phyloP scores from a whole-genome alignment of 2,797 vertebrate species.

The Smutsia temminckii region DNA sequence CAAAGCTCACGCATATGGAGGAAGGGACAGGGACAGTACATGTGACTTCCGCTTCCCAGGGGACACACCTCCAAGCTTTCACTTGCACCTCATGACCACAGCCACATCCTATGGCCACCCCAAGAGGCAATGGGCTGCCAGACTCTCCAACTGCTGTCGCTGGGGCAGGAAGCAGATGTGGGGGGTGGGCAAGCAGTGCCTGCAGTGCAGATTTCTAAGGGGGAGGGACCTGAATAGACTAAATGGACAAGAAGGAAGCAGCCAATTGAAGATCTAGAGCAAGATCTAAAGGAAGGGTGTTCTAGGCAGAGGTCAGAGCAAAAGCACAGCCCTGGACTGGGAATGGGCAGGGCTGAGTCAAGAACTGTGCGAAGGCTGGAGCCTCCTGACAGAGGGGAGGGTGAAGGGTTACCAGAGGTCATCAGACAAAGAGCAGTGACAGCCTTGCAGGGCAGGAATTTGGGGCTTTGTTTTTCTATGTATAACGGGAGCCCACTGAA shows the following conservation, averaged over 20 bases:
- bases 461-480: background rate
- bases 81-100: background rate
- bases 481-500: background rate
- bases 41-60: rapidly evolving
- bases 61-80: background rate
- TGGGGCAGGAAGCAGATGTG: background rate
- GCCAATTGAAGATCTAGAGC: background rate
- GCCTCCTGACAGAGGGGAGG: background rate
- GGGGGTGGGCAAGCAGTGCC: rapidly evolving
- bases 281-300: background rate
- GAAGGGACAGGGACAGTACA: background rate
- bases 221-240: background rate
- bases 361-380: rapidly evolving
- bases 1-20: background rate
- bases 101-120: background rate
- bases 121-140: background rate
- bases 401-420: background rate
- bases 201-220: background rate
- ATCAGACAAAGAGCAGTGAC: background rate
- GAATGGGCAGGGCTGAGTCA: background rate
- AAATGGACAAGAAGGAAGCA: background rate
- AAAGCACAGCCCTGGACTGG: background rate
- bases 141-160: no score
- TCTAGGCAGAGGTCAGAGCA: background rate
- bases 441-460: background rate